Conservation (phyloP, 2,113 vertebrate genomes). For the Notarius lentiginosus region DNA sequence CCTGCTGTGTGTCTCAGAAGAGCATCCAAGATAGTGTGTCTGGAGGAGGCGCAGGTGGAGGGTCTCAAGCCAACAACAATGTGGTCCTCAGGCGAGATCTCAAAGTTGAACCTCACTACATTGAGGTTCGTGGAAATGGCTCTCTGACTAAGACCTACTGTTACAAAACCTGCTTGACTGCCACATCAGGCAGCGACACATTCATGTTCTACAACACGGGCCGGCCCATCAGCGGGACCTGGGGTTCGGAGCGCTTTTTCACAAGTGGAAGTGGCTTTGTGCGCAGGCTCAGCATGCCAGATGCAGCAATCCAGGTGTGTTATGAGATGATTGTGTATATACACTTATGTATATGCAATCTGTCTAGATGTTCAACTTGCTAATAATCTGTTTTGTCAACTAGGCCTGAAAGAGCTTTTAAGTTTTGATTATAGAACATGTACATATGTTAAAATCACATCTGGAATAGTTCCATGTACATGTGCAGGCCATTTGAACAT, state of each 20-base stretch:
- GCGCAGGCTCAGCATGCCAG: slow-evolving; percentile 87
- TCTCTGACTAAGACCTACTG: slow-evolving; percentile 98
- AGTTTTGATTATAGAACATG: background rate
- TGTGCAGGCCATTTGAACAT: slow-evolving; percentile 27
- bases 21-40: slow-evolving; percentile 80
- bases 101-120: slow-evolving; percentile 94
- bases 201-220: slow-evolving; percentile 99
- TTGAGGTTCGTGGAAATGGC: slow-evolving; percentile 94
- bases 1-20: slow-evolving; percentile 84
- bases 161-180: slow-evolving; percentile 95
- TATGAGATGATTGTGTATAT: background rate
- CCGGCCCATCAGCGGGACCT: slow-evolving; percentile 85
- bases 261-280: slow-evolving; percentile 90
- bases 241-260: slow-evolving; percentile 88
- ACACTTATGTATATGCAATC: background rate
- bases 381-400: background rate
- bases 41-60: slow-evolving; percentile 53
- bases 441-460: background rate
- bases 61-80: slow-evolving; percentile 87
- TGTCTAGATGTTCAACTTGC: background rate
- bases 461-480: background rate
- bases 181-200: slow-evolving; percentile 93
- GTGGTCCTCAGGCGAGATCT: slow-evolving; percentile 86
- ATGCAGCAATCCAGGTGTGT: slow-evolving; percentile 75
- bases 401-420: background rate